Conservation (phyloP, 2,113 vertebrate genomes). For the Vulpes vulpes region DNA sequence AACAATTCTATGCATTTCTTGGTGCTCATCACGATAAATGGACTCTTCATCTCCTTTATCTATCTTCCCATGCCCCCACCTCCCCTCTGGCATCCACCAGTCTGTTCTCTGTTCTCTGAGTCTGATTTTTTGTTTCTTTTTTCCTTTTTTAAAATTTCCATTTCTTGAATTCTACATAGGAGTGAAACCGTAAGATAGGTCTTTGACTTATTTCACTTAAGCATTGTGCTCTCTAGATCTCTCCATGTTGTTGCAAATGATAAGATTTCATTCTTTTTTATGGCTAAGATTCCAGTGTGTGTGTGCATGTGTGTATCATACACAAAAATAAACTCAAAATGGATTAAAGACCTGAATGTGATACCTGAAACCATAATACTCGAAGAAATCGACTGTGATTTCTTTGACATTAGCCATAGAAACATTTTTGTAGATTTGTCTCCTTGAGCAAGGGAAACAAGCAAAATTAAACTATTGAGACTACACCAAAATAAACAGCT, state of each 20-base stretch:
- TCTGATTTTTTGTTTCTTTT: neutral
- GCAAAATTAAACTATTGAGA: neutral
- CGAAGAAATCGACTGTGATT: neutral
- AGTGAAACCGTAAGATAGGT: neutral
- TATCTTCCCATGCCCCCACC: neutral
- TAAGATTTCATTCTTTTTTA: neutral
- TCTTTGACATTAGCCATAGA: neutral
- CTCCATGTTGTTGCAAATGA: neutral
- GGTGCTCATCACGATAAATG: neutral
- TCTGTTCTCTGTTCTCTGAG: neutral
- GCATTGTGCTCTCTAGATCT: neutral
- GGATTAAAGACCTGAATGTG: neutral
- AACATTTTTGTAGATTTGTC: neutral
- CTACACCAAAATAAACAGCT: neutral
- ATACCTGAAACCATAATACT: neutral
- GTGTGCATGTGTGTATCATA: too few relatives aligned
- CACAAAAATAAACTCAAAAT: neutral
- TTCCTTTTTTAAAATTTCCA: neutral
- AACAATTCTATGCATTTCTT: neutral
- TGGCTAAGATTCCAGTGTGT: neutral
- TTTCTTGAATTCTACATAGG: neutral
- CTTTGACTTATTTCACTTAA: neutral
- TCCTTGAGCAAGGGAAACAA: neutral
- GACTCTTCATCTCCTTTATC: neutral
- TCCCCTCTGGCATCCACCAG: neutral